These are phyloP conservation scores for Adoxophyes honmai DNA, from an alignment of 1,140 invertebrate genomes.

Conservation along the genomic window DNA sequence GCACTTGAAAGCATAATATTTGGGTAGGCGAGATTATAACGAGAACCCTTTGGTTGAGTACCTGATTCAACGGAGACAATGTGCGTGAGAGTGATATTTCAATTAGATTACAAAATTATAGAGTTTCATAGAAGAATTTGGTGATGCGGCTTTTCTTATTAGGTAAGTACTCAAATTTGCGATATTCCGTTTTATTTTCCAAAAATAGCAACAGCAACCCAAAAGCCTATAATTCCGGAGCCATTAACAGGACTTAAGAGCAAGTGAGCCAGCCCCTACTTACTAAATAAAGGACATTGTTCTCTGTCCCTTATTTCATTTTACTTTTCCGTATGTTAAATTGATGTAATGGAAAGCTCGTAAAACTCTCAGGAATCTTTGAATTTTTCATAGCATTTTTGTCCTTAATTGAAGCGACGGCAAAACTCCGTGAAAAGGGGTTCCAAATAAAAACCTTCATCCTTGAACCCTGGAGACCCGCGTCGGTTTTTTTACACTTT, in stretches of 20 bases:
- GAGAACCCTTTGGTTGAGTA: not conserved
- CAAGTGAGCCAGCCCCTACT: not conserved
- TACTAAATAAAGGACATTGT: not conserved
- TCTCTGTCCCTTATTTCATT: not conserved
- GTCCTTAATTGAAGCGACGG: not conserved
- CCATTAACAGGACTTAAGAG: conserved; percentile 1
- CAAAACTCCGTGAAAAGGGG: not conserved
- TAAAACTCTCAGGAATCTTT: not conserved
- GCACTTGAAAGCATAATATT: conserved; percentile 4
- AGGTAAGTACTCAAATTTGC: too few relatives aligned
- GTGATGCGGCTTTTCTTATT: too few relatives aligned
- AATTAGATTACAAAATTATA: too few relatives aligned
- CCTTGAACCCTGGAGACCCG: not conserved
- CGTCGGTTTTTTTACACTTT: conserved; percentile 1
- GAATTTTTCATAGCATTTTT: conserved; percentile 1
- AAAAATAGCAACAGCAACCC: not conserved
- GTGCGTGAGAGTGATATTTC: too few relatives aligned
- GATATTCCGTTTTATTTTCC: not conserved
- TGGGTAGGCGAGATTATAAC: not conserved
- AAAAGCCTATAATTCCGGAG: not conserved
- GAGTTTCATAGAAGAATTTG: too few relatives aligned
- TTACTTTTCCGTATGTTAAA: not conserved
- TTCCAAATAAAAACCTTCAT: not conserved
- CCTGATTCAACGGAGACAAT: not conserved
- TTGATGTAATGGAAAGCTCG: not conserved